phyloP scores from a whole-genome alignment of 2,888 invertebrate species.

The Heliconius hortense region DNA sequence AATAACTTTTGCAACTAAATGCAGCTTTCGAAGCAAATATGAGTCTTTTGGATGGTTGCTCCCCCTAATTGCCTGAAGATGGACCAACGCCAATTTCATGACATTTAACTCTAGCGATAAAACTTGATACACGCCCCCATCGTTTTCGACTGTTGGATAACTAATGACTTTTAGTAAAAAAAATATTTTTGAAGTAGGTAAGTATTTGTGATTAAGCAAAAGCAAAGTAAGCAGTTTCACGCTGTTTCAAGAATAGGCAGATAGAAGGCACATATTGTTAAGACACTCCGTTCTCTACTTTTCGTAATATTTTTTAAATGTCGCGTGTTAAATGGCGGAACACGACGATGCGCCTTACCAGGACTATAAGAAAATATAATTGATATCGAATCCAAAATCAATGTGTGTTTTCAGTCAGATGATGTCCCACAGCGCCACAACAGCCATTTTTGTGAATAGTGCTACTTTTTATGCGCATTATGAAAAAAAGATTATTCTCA shows the following conservation, averaged over 20 bases:
- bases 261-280: too few relatives aligned
- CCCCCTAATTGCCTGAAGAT: constrained; percentile 78
- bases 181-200: not conserved
- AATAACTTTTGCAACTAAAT: constrained; percentile 12
- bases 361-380: too few relatives aligned
- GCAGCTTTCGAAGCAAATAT: constrained; percentile 61
- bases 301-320: not conserved
- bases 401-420: too few relatives aligned
- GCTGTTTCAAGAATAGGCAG: too few relatives aligned
- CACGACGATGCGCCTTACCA: too few relatives aligned
- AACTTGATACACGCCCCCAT: constrained; percentile 61
- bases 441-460: too few relatives aligned
- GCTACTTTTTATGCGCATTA: too few relatives aligned
- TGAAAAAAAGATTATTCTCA: too few relatives aligned
- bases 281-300: not conserved
- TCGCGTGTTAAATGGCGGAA: too few relatives aligned
- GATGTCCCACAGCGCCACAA: too few relatives aligned
- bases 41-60: constrained; percentile 73
- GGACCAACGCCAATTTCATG: constrained; percentile 74
- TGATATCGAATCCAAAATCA: too few relatives aligned
- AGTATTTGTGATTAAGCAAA: not conserved
- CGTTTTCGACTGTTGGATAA: constrained; percentile 46
- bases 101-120: constrained; percentile 69
- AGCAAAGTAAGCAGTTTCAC: not conserved
- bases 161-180: constrained; percentile 51